phyloP scores from a whole-genome alignment of 2,888 invertebrate genomes.

The Augochlorella aurata region DNA sequence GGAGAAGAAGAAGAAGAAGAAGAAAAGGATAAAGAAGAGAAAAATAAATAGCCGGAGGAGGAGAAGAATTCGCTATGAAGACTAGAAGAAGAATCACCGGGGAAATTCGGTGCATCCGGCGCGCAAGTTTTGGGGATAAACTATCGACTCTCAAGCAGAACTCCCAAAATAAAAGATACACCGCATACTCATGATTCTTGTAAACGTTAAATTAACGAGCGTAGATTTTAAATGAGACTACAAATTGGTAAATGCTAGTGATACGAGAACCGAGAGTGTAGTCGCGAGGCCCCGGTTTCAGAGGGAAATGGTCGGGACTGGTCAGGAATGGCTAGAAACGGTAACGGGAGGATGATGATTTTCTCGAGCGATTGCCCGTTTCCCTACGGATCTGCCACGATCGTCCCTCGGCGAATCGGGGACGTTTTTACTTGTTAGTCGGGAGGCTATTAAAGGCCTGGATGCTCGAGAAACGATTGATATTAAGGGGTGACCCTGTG shows the following conservation, averaged over 20 bases:
- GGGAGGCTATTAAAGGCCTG: neutral
- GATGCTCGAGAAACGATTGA: slow-evolving; percentile 15
- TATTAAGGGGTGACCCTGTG: neutral
- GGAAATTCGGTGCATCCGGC: neutral
- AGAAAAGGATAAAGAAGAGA: neutral
- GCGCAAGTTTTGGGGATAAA: neutral
- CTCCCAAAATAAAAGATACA: slow-evolving; percentile 30
- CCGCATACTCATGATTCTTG: slow-evolving; percentile 67
- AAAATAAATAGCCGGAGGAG: neutral
- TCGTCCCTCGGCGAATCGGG: slow-evolving; percentile 17
- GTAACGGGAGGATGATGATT: neutral
- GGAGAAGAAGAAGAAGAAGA: neutral
- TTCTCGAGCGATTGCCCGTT: neutral
- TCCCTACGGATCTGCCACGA: neutral
- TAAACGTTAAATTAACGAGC: slow-evolving; percentile 62
- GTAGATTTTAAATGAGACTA: slow-evolving; percentile 56
- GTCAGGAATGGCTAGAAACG: no score
- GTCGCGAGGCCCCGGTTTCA: neutral
- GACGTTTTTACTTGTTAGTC: slow-evolving; percentile 10
- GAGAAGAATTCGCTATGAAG: neutral
- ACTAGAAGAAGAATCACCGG: slow-evolving; percentile 3
- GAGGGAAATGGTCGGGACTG: neutral
- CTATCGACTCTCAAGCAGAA: neutral
- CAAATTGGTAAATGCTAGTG: slow-evolving; percentile 36
- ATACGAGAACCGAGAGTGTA: slow-evolving; percentile 25